These are phyloP conservation scores for Harpalus rufipes DNA, from an alignment of 2,888 invertebrate genomes.

Conservation along the genomic window DNA sequence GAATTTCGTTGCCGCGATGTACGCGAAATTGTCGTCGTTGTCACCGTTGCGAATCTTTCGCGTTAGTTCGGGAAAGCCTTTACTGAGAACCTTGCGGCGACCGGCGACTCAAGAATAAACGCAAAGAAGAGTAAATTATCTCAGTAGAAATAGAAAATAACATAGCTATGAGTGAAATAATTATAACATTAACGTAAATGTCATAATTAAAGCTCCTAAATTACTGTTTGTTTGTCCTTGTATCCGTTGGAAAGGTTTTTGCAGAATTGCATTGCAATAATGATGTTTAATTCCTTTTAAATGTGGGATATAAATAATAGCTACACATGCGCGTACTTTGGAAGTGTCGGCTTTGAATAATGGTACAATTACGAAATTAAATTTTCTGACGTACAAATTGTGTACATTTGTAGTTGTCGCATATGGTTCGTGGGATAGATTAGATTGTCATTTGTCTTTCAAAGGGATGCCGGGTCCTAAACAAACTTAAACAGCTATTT, in stretches of 20 bases:
- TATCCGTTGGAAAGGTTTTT: background rate
- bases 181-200: too few relatives aligned
- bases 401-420: conserved; percentile 46
- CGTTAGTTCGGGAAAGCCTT: too few relatives aligned
- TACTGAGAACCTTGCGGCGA: too few relatives aligned
- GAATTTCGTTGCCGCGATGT: too few relatives aligned
- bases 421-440: conserved; percentile 49
- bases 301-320: conserved; percentile 35
- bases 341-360: conserved; percentile 20
- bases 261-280: conserved; percentile 36
- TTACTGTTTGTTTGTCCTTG: background rate
- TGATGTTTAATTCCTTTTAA: conserved; percentile 42
- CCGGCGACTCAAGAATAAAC: too few relatives aligned
- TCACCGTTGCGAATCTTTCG: too few relatives aligned
- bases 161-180: too few relatives aligned
- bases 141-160: too few relatives aligned
- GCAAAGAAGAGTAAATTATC: too few relatives aligned
- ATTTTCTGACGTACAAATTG: conserved; percentile 49
- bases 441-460: conserved; percentile 42
- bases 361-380: conserved; percentile 46
- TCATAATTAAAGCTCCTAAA: too few relatives aligned
- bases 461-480: background rate
- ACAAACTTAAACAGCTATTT: background rate
- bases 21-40: too few relatives aligned
- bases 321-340: conserved; percentile 30